Base-by-base conservation (phyloP, 2,797 vertebrate species). In the Leptodactylus fallax region DNA sequence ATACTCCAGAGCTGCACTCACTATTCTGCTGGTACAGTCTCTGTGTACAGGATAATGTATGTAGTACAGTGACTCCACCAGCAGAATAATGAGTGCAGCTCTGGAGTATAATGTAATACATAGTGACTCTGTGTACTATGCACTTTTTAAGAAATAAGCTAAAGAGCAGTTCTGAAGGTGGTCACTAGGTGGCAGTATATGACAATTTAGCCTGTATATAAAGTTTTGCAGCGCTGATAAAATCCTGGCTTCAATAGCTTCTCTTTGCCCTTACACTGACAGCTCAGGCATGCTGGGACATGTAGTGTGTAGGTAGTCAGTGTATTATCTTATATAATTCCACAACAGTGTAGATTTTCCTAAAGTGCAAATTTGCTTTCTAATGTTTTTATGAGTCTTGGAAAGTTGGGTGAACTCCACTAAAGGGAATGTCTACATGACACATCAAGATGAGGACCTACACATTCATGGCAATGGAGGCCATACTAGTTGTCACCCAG, bases 121-220 rank as follows among this genome's bases (percentile, higher is more conserved):
- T 36, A 36, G 36, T 36, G 1, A 4, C 36, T 36, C 36, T 36
- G 36, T 55, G 53, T 55, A 55, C 53, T 11, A 3, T 55, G 11
- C 13, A 11, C 53, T 55, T 12, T 55, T 12, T 12, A 55, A n/a
- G n/a, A n/a, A n/a, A n/a, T n/a, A n/a, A 55, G 21, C n/a, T 65
- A 3, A 74, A 19, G 19, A 47, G 51, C 76, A 78, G 23, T 78
- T 55, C 23, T 78, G n/a, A 55, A 25, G 3, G 0, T 58, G 55
- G 25, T 10, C 77, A 58, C 53, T 8, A 79, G 77, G 23, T 17
- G 77, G 77, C 77, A 79, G 77, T 36, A 58, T 36, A 49, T n/a
- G 8, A 74, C 69, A 19, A 47, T 23, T 16, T 17, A 23, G 6
- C 9, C 1, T 27, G 13, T 67, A 11, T 69, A 25, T 36, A 27